A percentile compares a stretch with the other conserved stretches of the same genome.
phyloP scores from a whole-genome alignment of 1,140 invertebrate genomes.

The Grapholita molesta region DNA sequence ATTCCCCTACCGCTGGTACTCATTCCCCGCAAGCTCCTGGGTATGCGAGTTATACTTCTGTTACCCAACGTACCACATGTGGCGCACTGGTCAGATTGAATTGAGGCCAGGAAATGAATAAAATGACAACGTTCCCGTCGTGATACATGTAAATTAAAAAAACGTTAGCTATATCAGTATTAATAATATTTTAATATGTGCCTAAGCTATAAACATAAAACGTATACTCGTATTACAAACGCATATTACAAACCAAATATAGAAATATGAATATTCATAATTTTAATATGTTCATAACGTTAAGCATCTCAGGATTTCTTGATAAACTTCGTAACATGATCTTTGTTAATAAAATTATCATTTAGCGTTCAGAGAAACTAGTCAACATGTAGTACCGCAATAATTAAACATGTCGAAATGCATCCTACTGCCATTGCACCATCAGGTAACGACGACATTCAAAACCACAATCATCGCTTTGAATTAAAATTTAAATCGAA shows the following conservation, averaged over 20 bases:
- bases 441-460: slow-evolving; percentile 13
- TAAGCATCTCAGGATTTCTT: background rate
- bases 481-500: slow-evolving; percentile 55
- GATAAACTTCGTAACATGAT: background rate
- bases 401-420: background rate
- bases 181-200: too few species aligned
- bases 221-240: too few species aligned
- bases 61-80: slow-evolving; percentile 68
- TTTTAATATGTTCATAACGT: background rate
- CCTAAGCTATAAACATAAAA: too few species aligned
- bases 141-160: slow-evolving; percentile 46
- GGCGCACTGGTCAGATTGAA: slow-evolving; percentile 59
- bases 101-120: slow-evolving; percentile 55
- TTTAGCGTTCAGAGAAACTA: background rate
- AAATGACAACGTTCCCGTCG: slow-evolving; percentile 54
- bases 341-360: background rate
- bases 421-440: background rate
- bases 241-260: slow-evolving; percentile 2
- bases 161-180: background rate
- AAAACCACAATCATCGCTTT: slow-evolving; percentile 32
- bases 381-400: background rate
- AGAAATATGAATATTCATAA: slow-evolving; percentile 17
- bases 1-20: background rate
- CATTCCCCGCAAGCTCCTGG: background rate
- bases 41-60: slow-evolving; percentile 59